phyloP scores from a whole-genome alignment of 1,140 invertebrate genomes.

The Lethocerus indicus region DNA sequence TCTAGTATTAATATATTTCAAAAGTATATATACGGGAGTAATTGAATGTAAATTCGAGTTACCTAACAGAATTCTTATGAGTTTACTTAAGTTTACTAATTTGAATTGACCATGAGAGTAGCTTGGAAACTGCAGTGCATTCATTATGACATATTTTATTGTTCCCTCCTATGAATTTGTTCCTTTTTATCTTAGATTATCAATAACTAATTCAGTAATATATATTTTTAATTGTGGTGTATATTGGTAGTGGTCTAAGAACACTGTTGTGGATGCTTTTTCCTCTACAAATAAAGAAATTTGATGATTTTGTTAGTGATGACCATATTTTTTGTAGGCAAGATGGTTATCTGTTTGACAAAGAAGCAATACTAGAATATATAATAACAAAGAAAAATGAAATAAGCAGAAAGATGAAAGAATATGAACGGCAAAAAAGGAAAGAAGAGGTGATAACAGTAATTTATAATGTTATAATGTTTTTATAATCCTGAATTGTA shows the following conservation, averaged over 20 bases:
- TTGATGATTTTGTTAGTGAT: conserved; percentile 4
- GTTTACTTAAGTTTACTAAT: too few relatives aligned
- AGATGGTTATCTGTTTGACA: conserved; percentile 92
- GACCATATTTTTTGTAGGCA: conserved; percentile 32
- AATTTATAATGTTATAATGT: neutral
- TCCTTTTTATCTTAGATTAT: too few relatives aligned
- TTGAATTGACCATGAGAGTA: too few relatives aligned
- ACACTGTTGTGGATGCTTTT: too few relatives aligned
- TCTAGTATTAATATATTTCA: neutral
- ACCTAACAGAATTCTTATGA: neutral
- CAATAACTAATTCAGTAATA: too few relatives aligned
- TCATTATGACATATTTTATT: too few relatives aligned
- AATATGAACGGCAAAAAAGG: conserved; percentile 79
- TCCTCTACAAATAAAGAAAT: conserved; percentile 24
- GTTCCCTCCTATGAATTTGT: too few relatives aligned
- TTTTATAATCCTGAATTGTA: neutral
- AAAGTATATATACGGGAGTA: neutral
- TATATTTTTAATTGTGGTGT: too few relatives aligned
- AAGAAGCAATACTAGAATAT: conserved; percentile 93
- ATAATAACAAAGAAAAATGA: conserved; percentile 91
- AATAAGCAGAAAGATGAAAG: conserved; percentile 74
- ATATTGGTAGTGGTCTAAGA: too few relatives aligned
- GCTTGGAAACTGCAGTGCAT: too few relatives aligned
- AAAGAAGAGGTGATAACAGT: conserved; percentile 36
- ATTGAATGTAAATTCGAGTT: neutral